A percentile compares a stretch with the other conserved stretches of the same genome.
These are phyloP conservation scores for Momotus momota DNA, from an alignment of 2,797 vertebrate species.

Conservation along the genomic window DNA sequence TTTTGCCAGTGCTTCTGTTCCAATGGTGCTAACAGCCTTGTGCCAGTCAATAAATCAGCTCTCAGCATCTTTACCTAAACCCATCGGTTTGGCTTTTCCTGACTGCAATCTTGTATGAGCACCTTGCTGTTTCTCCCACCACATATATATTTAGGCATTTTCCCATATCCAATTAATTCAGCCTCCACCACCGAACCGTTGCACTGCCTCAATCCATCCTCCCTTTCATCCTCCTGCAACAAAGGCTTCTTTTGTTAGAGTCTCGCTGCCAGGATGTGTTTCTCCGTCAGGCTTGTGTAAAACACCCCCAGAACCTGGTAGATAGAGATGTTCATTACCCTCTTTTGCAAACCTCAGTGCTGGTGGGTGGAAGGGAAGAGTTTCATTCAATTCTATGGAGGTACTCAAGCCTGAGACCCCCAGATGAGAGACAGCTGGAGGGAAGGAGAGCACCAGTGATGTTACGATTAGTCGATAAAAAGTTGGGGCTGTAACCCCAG, in stretches of 20 bases:
- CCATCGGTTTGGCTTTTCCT: neutral
- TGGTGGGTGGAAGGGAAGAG: neutral
- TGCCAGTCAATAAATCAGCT: neutral
- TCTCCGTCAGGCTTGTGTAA: neutral
- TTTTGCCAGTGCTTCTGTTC: neutral
- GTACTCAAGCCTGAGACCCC: neutral
- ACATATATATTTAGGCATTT: neutral
- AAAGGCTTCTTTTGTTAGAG: constrained; percentile 16
- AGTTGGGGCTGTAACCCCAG: constrained; percentile 5
- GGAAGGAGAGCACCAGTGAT: neutral
- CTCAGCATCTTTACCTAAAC: neutral
- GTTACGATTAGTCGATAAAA: neutral
- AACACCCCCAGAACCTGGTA: neutral
- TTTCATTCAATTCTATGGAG: neutral
- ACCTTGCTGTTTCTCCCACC: neutral
- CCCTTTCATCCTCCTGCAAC: constrained; percentile 32
- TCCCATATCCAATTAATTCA: constrained; percentile 33
- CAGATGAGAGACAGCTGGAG: neutral
- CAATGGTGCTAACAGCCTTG: neutral
- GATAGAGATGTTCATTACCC: neutral
- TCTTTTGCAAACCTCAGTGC: neutral
- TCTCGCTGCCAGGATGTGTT: fast-evolving
- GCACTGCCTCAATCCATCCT: neutral
- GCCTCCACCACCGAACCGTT: neutral
- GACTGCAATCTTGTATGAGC: neutral